Evolutionary conservation across 2,113 vertebrate genomes (phyloP).

Genomic region (Elaphurus davidianus): DNA sequence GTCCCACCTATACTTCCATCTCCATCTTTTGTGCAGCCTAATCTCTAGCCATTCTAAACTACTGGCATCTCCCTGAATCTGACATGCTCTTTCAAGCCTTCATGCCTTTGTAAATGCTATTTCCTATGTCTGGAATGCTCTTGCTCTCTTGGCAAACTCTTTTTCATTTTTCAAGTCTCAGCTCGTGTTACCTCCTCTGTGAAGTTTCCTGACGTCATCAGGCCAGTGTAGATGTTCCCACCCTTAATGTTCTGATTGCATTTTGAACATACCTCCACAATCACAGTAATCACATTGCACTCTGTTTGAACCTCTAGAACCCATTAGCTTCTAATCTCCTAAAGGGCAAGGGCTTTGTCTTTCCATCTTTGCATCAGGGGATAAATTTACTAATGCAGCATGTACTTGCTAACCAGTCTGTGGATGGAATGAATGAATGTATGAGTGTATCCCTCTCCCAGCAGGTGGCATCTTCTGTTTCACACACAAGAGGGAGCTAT

Average conservation of each 20-base stretch:
- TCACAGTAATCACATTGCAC: not conserved
- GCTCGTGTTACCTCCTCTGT: not conserved
- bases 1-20: not conserved
- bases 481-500: conserved; percentile 54
- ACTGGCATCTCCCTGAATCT: not conserved
- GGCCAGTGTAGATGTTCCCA: not conserved
- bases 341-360: not conserved
- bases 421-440: not conserved
- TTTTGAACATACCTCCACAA: not conserved
- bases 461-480: not conserved
- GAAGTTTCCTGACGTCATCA: not conserved
- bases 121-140: conserved; percentile 10
- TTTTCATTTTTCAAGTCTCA: conserved; percentile 18
- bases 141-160: not conserved
- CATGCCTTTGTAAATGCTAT: not conserved
- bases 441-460: not conserved
- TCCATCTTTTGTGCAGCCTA: not conserved
- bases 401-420: not conserved
- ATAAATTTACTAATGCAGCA: not conserved
- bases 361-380: not conserved
- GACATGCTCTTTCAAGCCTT: not conserved
- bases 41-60: not conserved
- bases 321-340: not conserved
- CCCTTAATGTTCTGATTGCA: not conserved
- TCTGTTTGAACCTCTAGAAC: not conserved